phyloP scores from a whole-genome alignment of 2,113 vertebrate genomes.

The Podarcis raffonei region DNA sequence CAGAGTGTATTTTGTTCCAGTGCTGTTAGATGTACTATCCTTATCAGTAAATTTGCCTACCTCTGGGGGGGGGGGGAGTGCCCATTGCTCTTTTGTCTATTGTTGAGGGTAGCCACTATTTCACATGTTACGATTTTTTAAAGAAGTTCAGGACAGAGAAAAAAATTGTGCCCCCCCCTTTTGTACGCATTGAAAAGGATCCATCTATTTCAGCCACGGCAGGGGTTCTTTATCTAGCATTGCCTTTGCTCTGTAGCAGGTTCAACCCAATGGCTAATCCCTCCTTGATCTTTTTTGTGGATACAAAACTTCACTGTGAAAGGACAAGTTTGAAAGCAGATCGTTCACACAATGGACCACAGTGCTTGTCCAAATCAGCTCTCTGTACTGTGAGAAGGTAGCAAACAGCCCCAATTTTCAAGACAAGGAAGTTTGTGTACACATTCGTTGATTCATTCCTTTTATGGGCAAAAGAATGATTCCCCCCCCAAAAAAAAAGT shows the following conservation, averaged over 20 bases:
- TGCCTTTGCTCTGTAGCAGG: not conserved
- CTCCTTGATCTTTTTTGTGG: conserved; percentile 15
- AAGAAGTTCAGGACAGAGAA: not conserved
- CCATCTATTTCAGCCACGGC: not conserved
- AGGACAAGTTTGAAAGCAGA: conserved; percentile 36
- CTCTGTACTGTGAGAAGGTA: not conserved
- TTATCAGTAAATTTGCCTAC: not conserved
- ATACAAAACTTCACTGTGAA: conserved; percentile 53
- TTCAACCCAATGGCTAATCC: not conserved
- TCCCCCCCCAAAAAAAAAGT: conserved; percentile 17
- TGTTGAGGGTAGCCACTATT: not conserved
- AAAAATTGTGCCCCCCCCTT: not conserved
- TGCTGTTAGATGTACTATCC: not conserved
- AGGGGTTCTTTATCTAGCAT: not conserved
- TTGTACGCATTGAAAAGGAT: not conserved
- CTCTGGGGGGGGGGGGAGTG: not conserved
- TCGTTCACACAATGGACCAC: conserved; percentile 10
- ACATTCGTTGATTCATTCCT: conserved; percentile 1
- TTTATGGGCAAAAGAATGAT: conserved; percentile 26
- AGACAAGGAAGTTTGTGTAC: not conserved
- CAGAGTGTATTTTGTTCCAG: not conserved
- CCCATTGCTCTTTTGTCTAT: not conserved
- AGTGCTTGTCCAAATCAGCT: conserved; percentile 2
- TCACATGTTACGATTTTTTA: not conserved
- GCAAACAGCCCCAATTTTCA: not conserved